Evolutionary conservation across 2,888 invertebrate species (phyloP).

Genomic region (Bembecia ichneumoniformis): DNA sequence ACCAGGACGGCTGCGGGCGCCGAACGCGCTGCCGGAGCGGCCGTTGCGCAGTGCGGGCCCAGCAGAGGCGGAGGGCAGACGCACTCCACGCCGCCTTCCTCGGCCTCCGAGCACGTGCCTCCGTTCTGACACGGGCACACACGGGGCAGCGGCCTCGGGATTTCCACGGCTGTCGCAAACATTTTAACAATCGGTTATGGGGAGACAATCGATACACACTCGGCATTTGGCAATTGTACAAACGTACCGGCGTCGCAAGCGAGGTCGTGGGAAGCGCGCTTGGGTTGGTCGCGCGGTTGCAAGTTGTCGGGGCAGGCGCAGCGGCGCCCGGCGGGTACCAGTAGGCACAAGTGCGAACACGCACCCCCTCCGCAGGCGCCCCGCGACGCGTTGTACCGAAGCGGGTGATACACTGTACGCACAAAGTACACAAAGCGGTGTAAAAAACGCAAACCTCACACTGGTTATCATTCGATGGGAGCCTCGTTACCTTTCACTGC

Average conservation of each 20-base stretch:
- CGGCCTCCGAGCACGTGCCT: conserved; percentile 77
- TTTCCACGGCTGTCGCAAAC: conserved; percentile 75
- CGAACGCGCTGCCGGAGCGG: conserved; percentile 68
- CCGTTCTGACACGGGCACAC: conserved; percentile 91
- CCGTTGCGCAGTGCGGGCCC: conserved; percentile 78
- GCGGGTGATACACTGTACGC: conserved; percentile 80
- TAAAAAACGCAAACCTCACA: too few relatives aligned
- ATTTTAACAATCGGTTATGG: too few relatives aligned
- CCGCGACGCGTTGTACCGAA: conserved; percentile 82
- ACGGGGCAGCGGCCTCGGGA: conserved; percentile 80
- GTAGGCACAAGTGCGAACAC: conserved; percentile 94
- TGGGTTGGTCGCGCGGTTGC: conserved; percentile 36
- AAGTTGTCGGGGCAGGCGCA: conserved; percentile 92
- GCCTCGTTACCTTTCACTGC: conserved; percentile 79
- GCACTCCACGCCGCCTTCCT: conserved; percentile 75
- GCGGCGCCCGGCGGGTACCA: conserved; percentile 88
- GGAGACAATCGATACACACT: background rate
- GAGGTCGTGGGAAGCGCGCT: conserved; percentile 75
- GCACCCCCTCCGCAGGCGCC: conserved; percentile 77
- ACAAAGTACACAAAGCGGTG: background rate
- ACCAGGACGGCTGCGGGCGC: conserved; percentile 83
- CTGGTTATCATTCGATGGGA: too few relatives aligned
- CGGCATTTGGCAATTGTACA: background rate
- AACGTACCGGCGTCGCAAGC: conserved; percentile 83
- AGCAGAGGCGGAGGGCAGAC: conserved; percentile 73